Evolutionary conservation across 2,797 vertebrate species (phyloP), one percentile per base, ranked within the genome.

Genomic region (Philypnodon macrostomus): DNA sequence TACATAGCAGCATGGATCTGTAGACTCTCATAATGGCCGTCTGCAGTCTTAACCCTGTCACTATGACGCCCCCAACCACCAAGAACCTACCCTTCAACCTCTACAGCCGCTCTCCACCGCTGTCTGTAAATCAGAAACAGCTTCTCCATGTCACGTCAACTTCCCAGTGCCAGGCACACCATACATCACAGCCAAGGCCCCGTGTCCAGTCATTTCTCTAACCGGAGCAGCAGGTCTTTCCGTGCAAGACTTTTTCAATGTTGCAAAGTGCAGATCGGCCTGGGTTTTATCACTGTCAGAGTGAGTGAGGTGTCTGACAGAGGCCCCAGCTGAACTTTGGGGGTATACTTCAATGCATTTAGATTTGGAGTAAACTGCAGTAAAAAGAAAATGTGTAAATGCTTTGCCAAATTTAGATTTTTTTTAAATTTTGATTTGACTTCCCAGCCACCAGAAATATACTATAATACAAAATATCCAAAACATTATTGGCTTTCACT

Each of bases 61-160:
- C 70, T 64, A 30, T 62, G 71, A 87, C 32, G 55, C 58, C 48
- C 42, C 53, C 57, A 79, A 75, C 75, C 71, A 55, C 59, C 56
- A 39, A 58, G 64, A 69, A 44, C 46, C 54, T 50, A n/a, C n/a
- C 37, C 42, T 50, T 11, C 19, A 78, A 61, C 60, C 60, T 46
- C 68, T 40, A 2, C 63, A 58, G 68, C 53, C 50, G 40, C 64
- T 52, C 48, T 71, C 65, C 42, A 30, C 68, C 62, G 36, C 45
- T 27, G 50, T 53, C 49, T 50, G 54, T 63, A 81, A 83, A 85
- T 80, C 73, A 2, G 23, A 84, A 84, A 81, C 84, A 87, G 80
- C 68, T 69, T 72, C 47, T 27, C 57, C 33, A 51, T 62, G 47
- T 83, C 68, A 63, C 31, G 9, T 63, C 75, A 68, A 37, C 72